A percentile compares a stretch with the other conserved stretches of the same genome.
phyloP scores from a whole-genome alignment of 92 coral and sea anemone genomes.

The Micromussa lordhowensis region DNA sequence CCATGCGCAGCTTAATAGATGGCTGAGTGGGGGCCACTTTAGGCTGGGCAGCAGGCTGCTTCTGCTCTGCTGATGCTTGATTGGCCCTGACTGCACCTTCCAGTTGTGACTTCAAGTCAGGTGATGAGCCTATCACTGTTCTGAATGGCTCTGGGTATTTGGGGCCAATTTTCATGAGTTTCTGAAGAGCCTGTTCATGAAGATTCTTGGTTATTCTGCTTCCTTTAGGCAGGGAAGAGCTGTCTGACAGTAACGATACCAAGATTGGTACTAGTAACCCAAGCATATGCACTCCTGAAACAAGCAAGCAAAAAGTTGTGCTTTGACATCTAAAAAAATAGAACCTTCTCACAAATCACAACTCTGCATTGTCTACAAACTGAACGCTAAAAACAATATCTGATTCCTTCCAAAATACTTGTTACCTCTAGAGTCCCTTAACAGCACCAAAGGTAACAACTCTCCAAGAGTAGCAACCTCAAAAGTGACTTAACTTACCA shows the following conservation, averaged over 20 bases:
- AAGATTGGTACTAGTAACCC: conserved; percentile 92
- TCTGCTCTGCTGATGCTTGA: conserved; percentile 83
- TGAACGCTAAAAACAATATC: neutral
- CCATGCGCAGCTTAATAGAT: conserved; percentile 94
- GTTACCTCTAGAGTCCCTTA: too few relatives aligned
- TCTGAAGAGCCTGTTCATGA: conserved; percentile 91
- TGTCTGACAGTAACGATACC: conserved; percentile 78
- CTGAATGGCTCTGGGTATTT: conserved; percentile 95
- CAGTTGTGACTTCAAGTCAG: conserved; percentile 89
- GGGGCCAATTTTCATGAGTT: conserved; percentile 98
- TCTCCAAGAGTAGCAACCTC: neutral
- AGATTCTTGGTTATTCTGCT: conserved; percentile 77
- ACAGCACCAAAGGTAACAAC: too few relatives aligned
- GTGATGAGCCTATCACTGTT: conserved; percentile 88
- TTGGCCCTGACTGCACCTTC: conserved; percentile 90
- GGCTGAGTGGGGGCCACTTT: conserved; percentile 90
- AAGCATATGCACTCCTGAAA: conserved; percentile 87
- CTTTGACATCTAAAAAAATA: neutral
- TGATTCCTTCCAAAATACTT: neutral
- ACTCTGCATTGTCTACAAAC: neutral
- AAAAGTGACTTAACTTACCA: neutral
- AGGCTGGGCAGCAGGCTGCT: conserved; percentile 77
- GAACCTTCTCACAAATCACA: neutral
- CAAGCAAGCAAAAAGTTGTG: conserved; percentile 4
- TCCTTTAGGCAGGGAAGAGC: conserved; percentile 52